A percentile compares a stretch with the other conserved stretches of the same genome.
These are phyloP conservation scores for Odobenus rosmarus DNA, from an alignment of 2,113 vertebrate genomes.

Conservation along the genomic window DNA sequence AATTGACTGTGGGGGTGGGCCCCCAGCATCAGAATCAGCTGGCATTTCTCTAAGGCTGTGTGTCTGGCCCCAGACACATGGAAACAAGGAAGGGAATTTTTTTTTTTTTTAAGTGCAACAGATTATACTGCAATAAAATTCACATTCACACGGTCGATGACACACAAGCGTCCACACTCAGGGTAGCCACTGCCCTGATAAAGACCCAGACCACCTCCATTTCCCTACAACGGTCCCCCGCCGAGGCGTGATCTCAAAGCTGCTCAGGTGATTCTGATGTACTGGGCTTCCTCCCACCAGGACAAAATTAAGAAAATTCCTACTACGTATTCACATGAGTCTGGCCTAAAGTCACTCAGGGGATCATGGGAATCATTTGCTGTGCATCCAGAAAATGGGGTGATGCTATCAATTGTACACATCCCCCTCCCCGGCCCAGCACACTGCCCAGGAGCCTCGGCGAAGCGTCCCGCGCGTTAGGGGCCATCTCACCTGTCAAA, in stretches of 20 bases:
- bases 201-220: fast-evolving
- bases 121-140: background rate
- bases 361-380: fast-evolving
- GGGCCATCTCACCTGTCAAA: constrained; percentile 91
- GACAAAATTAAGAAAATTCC: background rate
- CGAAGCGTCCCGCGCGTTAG: fast-evolving
- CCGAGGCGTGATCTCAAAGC: fast-evolving
- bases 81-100: background rate
- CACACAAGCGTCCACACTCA: fast-evolving
- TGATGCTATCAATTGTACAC: fast-evolving
- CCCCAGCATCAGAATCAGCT: background rate
- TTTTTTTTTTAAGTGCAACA: background rate
- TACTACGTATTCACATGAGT: fast-evolving
- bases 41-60: background rate
- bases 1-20: fast-evolving
- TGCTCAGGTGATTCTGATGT: too few species aligned
- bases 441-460: fast-evolving
- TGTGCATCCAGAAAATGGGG: background rate
- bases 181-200: fast-evolving
- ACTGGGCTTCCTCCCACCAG: fast-evolving
- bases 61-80: background rate
- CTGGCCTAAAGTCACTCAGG: background rate
- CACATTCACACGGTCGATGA: fast-evolving
- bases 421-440: fast-evolving
- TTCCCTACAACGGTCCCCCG: too few species aligned